Conservation (phyloP, 2,113 vertebrate genomes). For the Xenus cinereus region DNA sequence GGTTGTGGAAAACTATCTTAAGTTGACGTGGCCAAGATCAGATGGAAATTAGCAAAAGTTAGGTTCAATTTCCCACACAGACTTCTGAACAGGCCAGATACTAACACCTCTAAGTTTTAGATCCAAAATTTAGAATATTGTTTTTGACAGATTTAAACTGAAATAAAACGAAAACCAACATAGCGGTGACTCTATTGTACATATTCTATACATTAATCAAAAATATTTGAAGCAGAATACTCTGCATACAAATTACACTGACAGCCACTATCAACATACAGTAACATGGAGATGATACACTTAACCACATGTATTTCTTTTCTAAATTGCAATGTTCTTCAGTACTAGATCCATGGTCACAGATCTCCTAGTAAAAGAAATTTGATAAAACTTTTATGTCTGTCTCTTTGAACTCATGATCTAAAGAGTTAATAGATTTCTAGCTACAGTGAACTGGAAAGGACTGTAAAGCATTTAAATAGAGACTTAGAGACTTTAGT, state of each 20-base stretch:
- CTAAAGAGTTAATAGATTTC: background rate
- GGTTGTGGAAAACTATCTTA: background rate
- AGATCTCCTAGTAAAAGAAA: background rate
- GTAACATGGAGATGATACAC: fast-evolving
- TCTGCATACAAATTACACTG: background rate
- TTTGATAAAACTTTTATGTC: background rate
- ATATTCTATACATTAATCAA: background rate
- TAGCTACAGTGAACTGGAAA: background rate
- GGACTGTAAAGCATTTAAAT: background rate
- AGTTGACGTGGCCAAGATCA: background rate
- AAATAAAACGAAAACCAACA: background rate
- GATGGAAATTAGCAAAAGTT: background rate
- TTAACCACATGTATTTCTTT: background rate
- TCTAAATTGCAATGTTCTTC: background rate
- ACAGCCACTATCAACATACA: background rate
- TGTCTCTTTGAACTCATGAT: background rate
- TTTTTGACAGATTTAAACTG: background rate
- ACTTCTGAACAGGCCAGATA: background rate
- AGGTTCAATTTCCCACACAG: background rate
- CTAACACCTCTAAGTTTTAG: background rate
- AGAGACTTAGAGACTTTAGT: background rate
- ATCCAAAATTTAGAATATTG: background rate
- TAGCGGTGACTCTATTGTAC: fast-evolving
- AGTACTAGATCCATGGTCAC: background rate
- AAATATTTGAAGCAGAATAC: background rate